A percentile compares a stretch with the other conserved stretches of the same genome.
These are phyloP conservation scores for Otus scops DNA, from an alignment of 2,797 vertebrate genomes.

Conservation along the genomic window DNA sequence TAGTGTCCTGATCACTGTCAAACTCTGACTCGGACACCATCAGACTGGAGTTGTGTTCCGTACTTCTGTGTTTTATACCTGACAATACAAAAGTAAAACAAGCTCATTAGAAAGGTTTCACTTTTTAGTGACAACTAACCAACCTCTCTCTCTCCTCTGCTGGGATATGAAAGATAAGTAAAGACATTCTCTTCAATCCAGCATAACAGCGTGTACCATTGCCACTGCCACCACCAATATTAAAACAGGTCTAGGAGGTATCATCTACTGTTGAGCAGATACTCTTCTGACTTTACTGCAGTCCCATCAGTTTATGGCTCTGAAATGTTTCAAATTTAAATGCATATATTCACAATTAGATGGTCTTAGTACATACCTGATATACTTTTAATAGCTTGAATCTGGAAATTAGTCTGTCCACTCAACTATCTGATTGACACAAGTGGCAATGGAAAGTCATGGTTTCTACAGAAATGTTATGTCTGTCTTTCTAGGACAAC, in stretches of 20 bases:
- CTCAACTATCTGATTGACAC: neutral
- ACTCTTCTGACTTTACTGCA: neutral
- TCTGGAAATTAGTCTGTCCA: neutral
- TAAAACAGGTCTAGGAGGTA: neutral
- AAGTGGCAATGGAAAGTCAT: neutral
- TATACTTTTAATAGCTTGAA: neutral
- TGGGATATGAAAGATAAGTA: neutral
- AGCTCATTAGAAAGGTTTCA: neutral
- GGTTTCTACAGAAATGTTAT: neutral
- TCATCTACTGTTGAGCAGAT: neutral
- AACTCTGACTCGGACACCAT: slow-evolving; percentile 95
- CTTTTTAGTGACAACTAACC: neutral
- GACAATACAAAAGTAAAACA: neutral
- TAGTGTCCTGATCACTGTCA: slow-evolving; percentile 90
- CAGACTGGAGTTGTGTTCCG: slow-evolving; percentile 91
- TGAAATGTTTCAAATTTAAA: neutral
- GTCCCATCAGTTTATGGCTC: neutral
- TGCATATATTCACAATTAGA: neutral
- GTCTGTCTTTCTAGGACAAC: neutral
- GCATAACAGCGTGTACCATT: neutral
- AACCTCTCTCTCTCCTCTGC: neutral
- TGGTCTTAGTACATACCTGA: neutral
- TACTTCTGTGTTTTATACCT: slow-evolving; percentile 92
- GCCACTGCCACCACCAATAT: neutral
- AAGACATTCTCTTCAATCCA: neutral